These are phyloP conservation scores for Drosophila virilis DNA, from an alignment of 1,140 invertebrate species.

Conservation along the genomic window DNA sequence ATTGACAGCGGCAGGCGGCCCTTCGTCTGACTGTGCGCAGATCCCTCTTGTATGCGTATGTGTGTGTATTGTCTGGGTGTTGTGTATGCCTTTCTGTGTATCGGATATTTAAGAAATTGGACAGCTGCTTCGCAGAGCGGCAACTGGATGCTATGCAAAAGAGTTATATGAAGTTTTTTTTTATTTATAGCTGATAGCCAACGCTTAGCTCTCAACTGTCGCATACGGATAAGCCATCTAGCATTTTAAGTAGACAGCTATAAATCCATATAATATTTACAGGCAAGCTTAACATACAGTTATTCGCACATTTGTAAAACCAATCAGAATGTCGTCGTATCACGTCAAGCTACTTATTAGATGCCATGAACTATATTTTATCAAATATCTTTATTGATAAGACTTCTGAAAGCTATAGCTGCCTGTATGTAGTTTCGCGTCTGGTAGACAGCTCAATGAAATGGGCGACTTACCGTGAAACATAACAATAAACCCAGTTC, in stretches of 20 bases:
- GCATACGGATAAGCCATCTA: constrained; percentile 25
- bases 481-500: constrained; percentile 74
- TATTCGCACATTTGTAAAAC: not conserved
- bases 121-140: constrained; percentile 56
- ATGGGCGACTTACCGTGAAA: constrained; percentile 47
- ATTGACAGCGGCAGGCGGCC: constrained; percentile 66
- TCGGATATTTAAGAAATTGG: constrained; percentile 72
- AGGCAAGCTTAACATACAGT: not conserved
- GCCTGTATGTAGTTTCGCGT: not conserved
- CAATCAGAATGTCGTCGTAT: not conserved
- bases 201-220: constrained; percentile 39
- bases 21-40: constrained; percentile 35
- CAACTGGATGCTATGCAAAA: constrained; percentile 48
- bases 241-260: constrained; percentile 25
- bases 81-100: constrained; percentile 20
- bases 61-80: not conserved
- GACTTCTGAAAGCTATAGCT: not conserved
- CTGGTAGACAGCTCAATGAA: constrained; percentile 15
- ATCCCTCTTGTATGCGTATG: constrained; percentile 5
- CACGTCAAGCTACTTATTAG: too few relatives aligned
- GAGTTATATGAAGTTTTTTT: constrained; percentile 37
- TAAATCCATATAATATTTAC: constrained; percentile 42
- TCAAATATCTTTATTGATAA: too few relatives aligned
- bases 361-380: too few relatives aligned
- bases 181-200: constrained; percentile 40